phyloP scores from a whole-genome alignment of 1,140 invertebrate species.

The Drosophila ohnishii region DNA sequence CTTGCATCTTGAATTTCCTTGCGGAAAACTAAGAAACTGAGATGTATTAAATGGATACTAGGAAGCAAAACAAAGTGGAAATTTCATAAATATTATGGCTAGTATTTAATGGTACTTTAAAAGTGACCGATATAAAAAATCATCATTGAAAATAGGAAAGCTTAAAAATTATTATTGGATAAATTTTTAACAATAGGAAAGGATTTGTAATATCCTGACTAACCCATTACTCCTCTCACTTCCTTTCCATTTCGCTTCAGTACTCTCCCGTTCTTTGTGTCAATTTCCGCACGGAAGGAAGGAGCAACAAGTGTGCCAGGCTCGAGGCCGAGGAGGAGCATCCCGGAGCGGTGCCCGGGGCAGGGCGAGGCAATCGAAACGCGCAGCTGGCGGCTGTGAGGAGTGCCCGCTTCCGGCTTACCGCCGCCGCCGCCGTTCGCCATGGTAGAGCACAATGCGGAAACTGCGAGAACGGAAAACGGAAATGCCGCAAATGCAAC shows the following conservation, averaged over 20 bases:
- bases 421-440: conserved; percentile 18
- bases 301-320: conserved; percentile 59
- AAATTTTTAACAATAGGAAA: too few relatives aligned
- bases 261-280: not conserved
- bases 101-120: not conserved
- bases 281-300: conserved; percentile 35
- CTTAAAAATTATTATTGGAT: too few relatives aligned
- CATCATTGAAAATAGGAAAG: not conserved
- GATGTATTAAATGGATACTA: not conserved
- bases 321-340: not conserved
- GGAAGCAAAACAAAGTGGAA: not conserved
- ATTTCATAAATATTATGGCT: not conserved
- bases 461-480: conserved; percentile 74
- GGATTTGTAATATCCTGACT: not conserved
- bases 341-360: not conserved
- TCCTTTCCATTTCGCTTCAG: conserved; percentile 10
- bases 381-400: conserved; percentile 69
- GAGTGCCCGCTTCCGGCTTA: conserved; percentile 13
- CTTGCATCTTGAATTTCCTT: conserved; percentile 7
- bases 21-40: not conserved
- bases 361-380: conserved; percentile 49
- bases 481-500: conserved; percentile 71
- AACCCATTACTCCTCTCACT: conserved; percentile 15
- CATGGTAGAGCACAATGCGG: conserved; percentile 72
- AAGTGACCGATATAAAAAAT: not conserved